Percentiles rank a stretch among this genome's conserved stretches.
These are phyloP conservation scores for Hycleus cichorii DNA, from an alignment of 1,140 invertebrate genomes.

Conservation along the genomic window DNA sequence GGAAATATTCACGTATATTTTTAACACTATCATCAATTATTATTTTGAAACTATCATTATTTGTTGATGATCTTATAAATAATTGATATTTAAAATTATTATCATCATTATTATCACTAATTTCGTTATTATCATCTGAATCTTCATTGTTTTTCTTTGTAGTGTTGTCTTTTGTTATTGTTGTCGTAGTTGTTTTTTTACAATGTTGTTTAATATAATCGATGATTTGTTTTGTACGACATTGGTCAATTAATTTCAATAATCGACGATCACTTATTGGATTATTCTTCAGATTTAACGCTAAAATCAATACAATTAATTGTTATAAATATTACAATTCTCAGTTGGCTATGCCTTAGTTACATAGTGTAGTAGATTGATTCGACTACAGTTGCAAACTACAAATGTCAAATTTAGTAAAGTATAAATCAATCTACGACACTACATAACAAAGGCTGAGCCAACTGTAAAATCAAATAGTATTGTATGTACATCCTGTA, in stretches of 20 bases:
- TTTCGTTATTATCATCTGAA: constrained; percentile 12
- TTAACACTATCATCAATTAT: constrained; percentile 35
- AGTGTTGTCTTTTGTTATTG: constrained; percentile 22
- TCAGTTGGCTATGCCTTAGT: too few species aligned
- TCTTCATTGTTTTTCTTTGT: constrained; percentile 30
- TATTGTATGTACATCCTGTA: too few species aligned
- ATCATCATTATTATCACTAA: constrained; percentile 22
- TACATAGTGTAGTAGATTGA: too few species aligned
- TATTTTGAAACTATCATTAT: constrained; percentile 18
- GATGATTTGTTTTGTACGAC: constrained; percentile 57
- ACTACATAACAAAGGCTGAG: too few species aligned
- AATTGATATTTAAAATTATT: neutral
- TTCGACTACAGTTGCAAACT: too few species aligned
- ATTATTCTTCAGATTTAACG: constrained; percentile 42
- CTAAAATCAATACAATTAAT: neutral
- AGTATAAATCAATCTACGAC: too few species aligned
- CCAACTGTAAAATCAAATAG: too few species aligned
- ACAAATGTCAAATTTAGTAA: too few species aligned
- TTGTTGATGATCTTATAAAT: too few species aligned
- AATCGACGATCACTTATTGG: constrained; percentile 63
- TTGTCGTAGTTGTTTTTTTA: constrained; percentile 31
- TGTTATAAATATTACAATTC: neutral
- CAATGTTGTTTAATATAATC: constrained; percentile 63
- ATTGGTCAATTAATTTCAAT: constrained; percentile 63
- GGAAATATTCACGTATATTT: constrained; percentile 59